Conservation (phyloP, 2,797 vertebrate genomes). For the Dendrocincla fuliginosa region DNA sequence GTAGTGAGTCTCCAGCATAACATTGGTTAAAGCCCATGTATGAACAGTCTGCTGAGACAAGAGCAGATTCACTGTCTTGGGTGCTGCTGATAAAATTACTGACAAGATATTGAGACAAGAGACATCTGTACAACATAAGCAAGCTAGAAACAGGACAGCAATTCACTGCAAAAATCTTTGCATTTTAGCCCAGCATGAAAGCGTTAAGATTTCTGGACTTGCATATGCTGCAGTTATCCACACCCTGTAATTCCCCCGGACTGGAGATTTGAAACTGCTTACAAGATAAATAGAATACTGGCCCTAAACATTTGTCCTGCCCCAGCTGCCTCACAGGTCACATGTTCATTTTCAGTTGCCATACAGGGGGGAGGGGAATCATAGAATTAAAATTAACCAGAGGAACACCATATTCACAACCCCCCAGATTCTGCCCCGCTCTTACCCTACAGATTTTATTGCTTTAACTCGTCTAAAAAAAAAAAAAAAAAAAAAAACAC, state of each 20-base stretch:
- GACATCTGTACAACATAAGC: neutral
- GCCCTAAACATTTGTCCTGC: neutral
- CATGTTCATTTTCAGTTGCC: neutral
- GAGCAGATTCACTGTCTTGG: neutral
- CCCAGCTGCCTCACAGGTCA: neutral
- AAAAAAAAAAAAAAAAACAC: neutral
- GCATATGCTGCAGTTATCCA: neutral
- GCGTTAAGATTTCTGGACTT: neutral
- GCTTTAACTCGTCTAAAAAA: neutral
- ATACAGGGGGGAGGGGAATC: neutral
- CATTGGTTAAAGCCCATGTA: neutral
- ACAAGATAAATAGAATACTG: neutral
- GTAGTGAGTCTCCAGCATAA: neutral
- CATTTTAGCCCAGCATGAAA: neutral
- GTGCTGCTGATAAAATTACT: neutral
- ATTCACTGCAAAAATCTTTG: neutral
- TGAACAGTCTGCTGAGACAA: neutral
- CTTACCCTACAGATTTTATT: neutral
- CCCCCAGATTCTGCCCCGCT: rapidly evolving
- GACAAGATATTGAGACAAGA: neutral
- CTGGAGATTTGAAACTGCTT: neutral
- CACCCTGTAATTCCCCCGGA: neutral
- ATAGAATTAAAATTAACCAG: neutral
- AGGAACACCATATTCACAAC: neutral
- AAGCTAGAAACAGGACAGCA: neutral